A percentile compares a stretch with the other conserved stretches of the same genome.
Conservation (phyloP, 2,797 vertebrate species). For the Gephyroberyx darwinii region DNA sequence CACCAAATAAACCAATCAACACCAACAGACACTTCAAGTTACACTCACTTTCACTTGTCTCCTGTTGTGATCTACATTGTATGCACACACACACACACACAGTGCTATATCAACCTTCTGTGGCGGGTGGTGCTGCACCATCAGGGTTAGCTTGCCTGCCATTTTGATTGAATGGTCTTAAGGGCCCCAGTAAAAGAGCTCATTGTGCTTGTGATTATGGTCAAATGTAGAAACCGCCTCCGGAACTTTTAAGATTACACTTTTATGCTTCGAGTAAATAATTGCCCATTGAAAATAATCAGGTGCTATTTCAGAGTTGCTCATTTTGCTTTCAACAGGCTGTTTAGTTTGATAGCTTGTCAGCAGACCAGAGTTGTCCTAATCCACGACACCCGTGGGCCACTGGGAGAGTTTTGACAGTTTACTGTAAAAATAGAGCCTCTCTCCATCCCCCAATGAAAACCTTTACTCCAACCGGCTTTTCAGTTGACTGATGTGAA, state of each 20-base stretch:
- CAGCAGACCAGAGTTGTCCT: conserved; percentile 21
- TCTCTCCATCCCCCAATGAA: neutral
- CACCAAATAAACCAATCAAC: conserved; percentile 49
- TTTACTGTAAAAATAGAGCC: conserved; percentile 19
- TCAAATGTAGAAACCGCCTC: conserved; percentile 33
- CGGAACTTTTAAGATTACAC: conserved; percentile 43
- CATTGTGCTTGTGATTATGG: conserved; percentile 65
- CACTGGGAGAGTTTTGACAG: conserved; percentile 11
- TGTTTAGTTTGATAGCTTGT: conserved; percentile 42
- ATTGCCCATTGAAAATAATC: conserved; percentile 39
- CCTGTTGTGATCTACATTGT: conserved; percentile 23
- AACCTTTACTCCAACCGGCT: conserved; percentile 1
- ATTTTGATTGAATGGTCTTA: conserved; percentile 65
- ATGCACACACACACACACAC: conserved; percentile 13
- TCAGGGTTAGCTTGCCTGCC: conserved; percentile 45
- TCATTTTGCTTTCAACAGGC: conserved; percentile 33
- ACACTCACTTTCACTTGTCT: conserved; percentile 38
- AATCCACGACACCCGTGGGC: conserved; percentile 15
- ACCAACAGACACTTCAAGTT: conserved; percentile 44
- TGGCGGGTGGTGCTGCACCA: neutral
- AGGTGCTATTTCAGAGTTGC: conserved; percentile 30
- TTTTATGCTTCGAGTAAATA: conserved; percentile 43
- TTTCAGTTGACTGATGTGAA: neutral
- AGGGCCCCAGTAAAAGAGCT: conserved; percentile 63
- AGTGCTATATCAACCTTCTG: neutral